phyloP scores from a whole-genome alignment of 2,888 invertebrate species.

The Leucozona laternaria region DNA sequence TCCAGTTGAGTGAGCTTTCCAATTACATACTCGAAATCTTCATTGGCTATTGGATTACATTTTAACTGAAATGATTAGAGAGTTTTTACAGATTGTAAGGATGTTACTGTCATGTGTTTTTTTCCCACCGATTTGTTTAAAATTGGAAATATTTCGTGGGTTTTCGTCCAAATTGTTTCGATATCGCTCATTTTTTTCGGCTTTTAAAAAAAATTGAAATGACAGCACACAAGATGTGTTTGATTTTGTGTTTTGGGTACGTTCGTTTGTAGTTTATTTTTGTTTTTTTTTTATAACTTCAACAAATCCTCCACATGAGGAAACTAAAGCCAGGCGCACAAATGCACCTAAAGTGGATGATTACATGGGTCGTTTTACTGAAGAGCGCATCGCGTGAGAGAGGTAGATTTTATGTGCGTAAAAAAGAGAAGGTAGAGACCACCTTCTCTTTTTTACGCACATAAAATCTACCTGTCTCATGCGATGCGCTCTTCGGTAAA shows the following conservation, averaged over 20 bases:
- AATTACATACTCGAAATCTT: constrained; percentile 74
- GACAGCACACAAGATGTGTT: constrained; percentile 40
- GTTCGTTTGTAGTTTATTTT: background rate
- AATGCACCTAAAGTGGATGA: too few species aligned
- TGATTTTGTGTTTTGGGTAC: background rate
- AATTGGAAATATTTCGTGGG: constrained; percentile 80
- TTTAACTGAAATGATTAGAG: constrained; percentile 66
- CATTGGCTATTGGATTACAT: constrained; percentile 68
- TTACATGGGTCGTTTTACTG: too few species aligned
- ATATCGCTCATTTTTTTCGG: constrained; percentile 77
- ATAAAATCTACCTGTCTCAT: too few species aligned
- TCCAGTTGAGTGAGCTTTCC: constrained; percentile 65
- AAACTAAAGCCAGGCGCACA: too few species aligned
- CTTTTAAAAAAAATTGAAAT: background rate
- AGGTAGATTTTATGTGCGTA: too few species aligned
- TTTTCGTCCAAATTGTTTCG: constrained; percentile 78
- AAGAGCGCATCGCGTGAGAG: too few species aligned
- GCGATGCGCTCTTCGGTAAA: too few species aligned
- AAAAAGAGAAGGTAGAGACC: too few species aligned
- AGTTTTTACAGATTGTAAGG: constrained; percentile 56
- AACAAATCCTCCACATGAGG: too few species aligned
- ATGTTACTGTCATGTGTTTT: background rate
- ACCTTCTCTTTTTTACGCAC: too few species aligned
- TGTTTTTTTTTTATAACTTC: too few species aligned
- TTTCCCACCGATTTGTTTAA: constrained; percentile 78